phyloP scores from a whole-genome alignment of 1,140 invertebrate species.

The Delia radicum region DNA sequence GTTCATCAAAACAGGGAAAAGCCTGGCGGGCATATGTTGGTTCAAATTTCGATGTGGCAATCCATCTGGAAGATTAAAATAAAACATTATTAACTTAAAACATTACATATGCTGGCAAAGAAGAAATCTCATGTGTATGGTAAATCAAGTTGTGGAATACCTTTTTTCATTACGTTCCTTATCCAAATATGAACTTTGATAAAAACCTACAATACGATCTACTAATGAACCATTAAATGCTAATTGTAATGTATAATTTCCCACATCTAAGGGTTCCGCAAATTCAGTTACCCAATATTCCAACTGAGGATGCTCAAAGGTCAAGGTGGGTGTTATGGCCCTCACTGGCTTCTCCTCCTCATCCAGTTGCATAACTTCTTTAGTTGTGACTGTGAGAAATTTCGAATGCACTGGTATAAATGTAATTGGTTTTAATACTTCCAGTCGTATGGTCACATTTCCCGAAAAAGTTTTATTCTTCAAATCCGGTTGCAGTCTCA shows the following conservation, averaged over 20 bases:
- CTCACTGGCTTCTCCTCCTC: slow-evolving; percentile 36
- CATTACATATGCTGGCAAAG: neutral
- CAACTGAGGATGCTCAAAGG: slow-evolving; percentile 59
- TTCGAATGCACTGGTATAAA: slow-evolving; percentile 73
- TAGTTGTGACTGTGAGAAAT: slow-evolving; percentile 43
- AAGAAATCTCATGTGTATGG: neutral
- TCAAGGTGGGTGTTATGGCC: slow-evolving; percentile 49
- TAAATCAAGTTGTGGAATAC: slow-evolving; percentile 52
- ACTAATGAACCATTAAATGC: slow-evolving; percentile 69
- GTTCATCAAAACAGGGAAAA: slow-evolving; percentile 96
- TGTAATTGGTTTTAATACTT: slow-evolving; percentile 60
- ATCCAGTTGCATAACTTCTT: slow-evolving; percentile 37
- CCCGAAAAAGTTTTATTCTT: slow-evolving; percentile 69
- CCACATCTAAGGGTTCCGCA: slow-evolving; percentile 58
- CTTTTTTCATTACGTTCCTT: slow-evolving; percentile 60
- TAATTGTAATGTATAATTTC: slow-evolving; percentile 65
- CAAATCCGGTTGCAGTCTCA: slow-evolving; percentile 74
- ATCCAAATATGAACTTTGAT: slow-evolving; percentile 73
- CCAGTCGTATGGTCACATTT: slow-evolving; percentile 69
- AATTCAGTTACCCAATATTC: slow-evolving; percentile 69
- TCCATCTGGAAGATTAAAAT: slow-evolving; percentile 61
- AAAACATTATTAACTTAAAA: neutral
- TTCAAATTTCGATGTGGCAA: slow-evolving; percentile 91
- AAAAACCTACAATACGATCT: slow-evolving; percentile 75
- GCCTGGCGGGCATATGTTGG: slow-evolving; percentile 88